Percentiles rank a stretch among this genome's conserved stretches.
Evolutionary conservation across 1,140 invertebrate species (phyloP).

Genomic region (Lasaia peninsularis): DNA sequence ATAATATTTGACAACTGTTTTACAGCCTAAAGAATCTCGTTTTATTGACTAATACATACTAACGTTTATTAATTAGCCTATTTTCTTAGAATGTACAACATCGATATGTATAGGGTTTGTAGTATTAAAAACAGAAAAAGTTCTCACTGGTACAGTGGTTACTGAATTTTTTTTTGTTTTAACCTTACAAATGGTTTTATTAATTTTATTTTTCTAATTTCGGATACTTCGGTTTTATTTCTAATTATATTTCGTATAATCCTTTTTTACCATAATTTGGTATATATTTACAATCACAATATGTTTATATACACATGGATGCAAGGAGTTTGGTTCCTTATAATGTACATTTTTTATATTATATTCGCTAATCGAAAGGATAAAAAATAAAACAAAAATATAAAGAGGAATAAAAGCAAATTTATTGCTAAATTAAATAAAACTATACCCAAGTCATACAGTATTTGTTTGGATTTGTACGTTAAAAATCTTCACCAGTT

Average conservation of each 20-base stretch:
- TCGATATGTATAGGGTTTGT: slow-evolving; percentile 73
- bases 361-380: slow-evolving; percentile 42
- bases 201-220: slow-evolving; percentile 26
- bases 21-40: slow-evolving; percentile 59
- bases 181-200: slow-evolving; percentile 19
- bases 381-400: slow-evolving; percentile 65
- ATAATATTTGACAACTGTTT: slow-evolving; percentile 43
- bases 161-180: slow-evolving; percentile 22
- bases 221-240: slow-evolving; percentile 4
- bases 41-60: slow-evolving; percentile 70
- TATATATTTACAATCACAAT: slow-evolving; percentile 15
- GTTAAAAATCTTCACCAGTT: slow-evolving; percentile 36
- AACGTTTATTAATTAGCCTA: slow-evolving; percentile 56
- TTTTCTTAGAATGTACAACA: slow-evolving; percentile 60
- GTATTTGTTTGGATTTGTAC: slow-evolving; percentile 58
- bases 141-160: slow-evolving; percentile 22
- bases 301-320: slow-evolving; percentile 58
- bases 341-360: slow-evolving; percentile 59
- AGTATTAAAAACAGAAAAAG: slow-evolving; percentile 56
- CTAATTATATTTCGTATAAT: slow-evolving; percentile 18
- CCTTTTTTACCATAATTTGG: slow-evolving; percentile 13
- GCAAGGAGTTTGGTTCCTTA: slow-evolving; percentile 77
- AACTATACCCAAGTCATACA: slow-evolving; percentile 71
- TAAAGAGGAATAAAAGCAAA: slow-evolving; percentile 75
- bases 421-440: slow-evolving; percentile 78